These are phyloP conservation scores for Perdita meconis DNA, from an alignment of 2,888 invertebrate species.

Conservation along the genomic window DNA sequence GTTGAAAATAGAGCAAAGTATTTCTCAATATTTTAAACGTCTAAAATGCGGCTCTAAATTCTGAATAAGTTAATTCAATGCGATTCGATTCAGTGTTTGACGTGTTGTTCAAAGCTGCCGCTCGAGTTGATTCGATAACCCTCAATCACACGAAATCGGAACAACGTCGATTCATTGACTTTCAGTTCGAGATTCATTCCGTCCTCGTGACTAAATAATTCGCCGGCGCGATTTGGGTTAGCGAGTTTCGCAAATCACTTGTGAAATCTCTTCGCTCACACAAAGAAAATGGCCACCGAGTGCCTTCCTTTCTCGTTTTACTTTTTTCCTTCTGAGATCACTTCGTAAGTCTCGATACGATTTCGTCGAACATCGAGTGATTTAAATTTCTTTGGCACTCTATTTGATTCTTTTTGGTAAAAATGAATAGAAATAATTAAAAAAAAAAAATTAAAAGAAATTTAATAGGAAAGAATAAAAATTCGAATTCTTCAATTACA, in stretches of 20 bases:
- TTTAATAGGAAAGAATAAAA: no score
- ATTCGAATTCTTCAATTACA: no score
- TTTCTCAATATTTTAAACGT: no score
- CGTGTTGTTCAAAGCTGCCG: neutral
- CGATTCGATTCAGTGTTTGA: neutral
- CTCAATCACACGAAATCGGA: slow-evolving; percentile 37
- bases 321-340: slow-evolving; percentile 32
- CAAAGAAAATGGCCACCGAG: slow-evolving; percentile 27
- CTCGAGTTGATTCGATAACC: slow-evolving; percentile 9
- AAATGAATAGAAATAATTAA: no score
- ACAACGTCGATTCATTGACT: slow-evolving; percentile 38
- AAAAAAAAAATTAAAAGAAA: no score
- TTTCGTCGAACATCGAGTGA: neutral
- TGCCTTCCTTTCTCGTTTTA: slow-evolving; percentile 36
- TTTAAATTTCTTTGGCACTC: neutral
- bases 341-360: slow-evolving; percentile 12
- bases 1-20: neutral
- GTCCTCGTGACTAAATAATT: slow-evolving; percentile 20
- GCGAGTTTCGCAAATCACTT: slow-evolving; percentile 43
- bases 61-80: neutral
- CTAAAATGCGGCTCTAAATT: neutral
- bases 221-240: neutral
- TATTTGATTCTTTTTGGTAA: neutral
- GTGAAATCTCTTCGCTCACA: slow-evolving; percentile 36
- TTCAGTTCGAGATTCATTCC: slow-evolving; percentile 43